Conservation (phyloP, 1,140 invertebrate genomes). For the Tribolium madens region DNA sequence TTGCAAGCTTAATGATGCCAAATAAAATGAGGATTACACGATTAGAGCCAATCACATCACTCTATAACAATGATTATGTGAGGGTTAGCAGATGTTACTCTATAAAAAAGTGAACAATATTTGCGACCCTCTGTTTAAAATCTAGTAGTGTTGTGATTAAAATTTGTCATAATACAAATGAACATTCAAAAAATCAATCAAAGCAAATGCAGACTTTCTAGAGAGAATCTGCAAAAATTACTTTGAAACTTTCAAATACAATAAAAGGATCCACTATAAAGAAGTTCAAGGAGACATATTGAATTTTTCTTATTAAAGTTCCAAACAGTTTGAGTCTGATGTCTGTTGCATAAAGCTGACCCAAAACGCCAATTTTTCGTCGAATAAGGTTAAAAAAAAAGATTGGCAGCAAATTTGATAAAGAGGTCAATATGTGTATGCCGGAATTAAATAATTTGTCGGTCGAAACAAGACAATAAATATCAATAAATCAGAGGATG, state of each 20-base stretch:
- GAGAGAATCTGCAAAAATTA: not conserved
- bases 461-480: slow-evolving; percentile 40
- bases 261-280: slow-evolving; percentile 5
- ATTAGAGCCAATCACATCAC: slow-evolving; percentile 19
- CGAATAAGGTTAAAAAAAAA: too few species aligned
- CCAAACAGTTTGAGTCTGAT: not conserved
- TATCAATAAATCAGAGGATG: slow-evolving; percentile 40
- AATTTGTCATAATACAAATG: not conserved
- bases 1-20: slow-evolving; percentile 38
- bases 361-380: too few species aligned
- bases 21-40: slow-evolving; percentile 40
- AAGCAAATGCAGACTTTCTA: not conserved
- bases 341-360: not conserved
- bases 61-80: slow-evolving; percentile 30
- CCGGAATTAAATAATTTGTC: not conserved
- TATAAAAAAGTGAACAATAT: slow-evolving; percentile 23
- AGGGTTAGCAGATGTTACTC: slow-evolving; percentile 27
- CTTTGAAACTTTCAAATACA: slow-evolving; percentile 12
- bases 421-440: too few species aligned
- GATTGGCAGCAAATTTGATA: too few species aligned
- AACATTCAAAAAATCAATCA: slow-evolving; percentile 8
- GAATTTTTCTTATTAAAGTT: slow-evolving; percentile 23
- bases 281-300: slow-evolving; percentile 13
- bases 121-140: not conserved
- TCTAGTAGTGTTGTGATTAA: not conserved